These are phyloP conservation scores for Rhodeus uyekii DNA, from an alignment of 2,797 vertebrate genomes.

Conservation along the genomic window DNA sequence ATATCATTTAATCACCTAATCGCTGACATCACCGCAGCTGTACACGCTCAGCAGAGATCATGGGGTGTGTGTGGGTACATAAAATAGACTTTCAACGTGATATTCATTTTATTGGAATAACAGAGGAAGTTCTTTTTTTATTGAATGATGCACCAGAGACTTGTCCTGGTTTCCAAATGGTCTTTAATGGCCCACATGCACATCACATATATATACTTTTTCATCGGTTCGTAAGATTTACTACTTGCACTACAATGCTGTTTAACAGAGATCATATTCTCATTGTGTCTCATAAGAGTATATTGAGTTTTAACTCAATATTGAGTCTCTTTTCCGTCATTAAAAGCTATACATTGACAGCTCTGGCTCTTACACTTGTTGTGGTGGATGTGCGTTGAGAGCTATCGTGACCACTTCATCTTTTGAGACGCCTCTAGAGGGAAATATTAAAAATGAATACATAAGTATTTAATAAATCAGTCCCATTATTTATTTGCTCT, in stretches of 20 bases:
- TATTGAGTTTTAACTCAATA: neutral
- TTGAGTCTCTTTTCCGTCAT: neutral
- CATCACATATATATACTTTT: no score
- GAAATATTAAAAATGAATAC: neutral
- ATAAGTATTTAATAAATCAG: neutral
- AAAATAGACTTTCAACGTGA: slow-evolving; percentile 16
- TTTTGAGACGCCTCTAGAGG: slow-evolving; percentile 48
- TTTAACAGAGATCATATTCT: slow-evolving; percentile 18
- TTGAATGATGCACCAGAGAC: slow-evolving; percentile 50
- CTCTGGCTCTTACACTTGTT: slow-evolving; percentile 2
- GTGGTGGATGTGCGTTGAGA: slow-evolving; percentile 49
- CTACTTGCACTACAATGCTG: neutral
- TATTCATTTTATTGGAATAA: slow-evolving; percentile 43
- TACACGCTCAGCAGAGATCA: slow-evolving; percentile 68
- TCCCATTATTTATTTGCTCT: neutral
- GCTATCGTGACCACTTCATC: slow-evolving; percentile 64
- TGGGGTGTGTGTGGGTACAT: slow-evolving; percentile 34
- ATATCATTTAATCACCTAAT: slow-evolving; percentile 78
- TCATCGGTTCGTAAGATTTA: neutral
- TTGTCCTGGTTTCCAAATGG: slow-evolving; percentile 28
- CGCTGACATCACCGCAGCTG: slow-evolving; percentile 81
- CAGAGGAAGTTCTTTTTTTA: slow-evolving; percentile 56
- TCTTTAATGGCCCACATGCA: slow-evolving; percentile 39
- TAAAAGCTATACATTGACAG: neutral
- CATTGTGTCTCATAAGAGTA: slow-evolving; percentile 28